These are phyloP conservation scores for Poecilobothrus nobilitatus DNA, from an alignment of 2,888 invertebrate species.

Conservation along the genomic window DNA sequence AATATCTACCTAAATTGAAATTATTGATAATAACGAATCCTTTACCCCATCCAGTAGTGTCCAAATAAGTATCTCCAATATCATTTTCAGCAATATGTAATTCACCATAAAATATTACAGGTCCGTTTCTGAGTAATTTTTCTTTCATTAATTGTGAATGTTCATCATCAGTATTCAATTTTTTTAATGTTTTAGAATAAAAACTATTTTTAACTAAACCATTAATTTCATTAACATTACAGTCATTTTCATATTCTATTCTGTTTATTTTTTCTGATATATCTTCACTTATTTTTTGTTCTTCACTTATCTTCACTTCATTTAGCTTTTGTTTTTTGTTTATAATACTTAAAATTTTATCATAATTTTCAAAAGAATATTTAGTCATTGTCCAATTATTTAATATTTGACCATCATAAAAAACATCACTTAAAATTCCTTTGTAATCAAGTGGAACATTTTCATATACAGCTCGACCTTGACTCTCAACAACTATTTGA, in stretches of 20 bases:
- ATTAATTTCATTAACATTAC: constrained; percentile 54
- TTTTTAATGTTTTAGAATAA: constrained; percentile 29
- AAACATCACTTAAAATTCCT: constrained; percentile 53
- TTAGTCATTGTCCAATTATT: constrained; percentile 58
- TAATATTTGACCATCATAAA: constrained; percentile 46
- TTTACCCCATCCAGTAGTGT: constrained; percentile 75
- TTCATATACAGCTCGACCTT: constrained; percentile 71
- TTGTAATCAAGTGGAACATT: constrained; percentile 44
- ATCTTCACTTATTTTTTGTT: constrained; percentile 16
- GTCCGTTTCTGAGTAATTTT: constrained; percentile 41
- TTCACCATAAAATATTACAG: constrained; percentile 48
- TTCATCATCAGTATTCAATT: too few species aligned
- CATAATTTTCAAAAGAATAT: constrained; percentile 53
- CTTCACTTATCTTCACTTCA: constrained; percentile 30
- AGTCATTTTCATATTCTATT: constrained; percentile 57
- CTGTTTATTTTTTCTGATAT: too few species aligned
- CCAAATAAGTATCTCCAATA: constrained; percentile 68
- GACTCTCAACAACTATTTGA: constrained; percentile 63
- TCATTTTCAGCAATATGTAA: constrained; percentile 35
- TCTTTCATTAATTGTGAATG: not conserved
- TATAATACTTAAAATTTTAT: too few species aligned
- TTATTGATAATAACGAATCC: constrained; percentile 79
- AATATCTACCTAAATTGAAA: constrained; percentile 78
- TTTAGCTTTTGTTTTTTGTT: too few species aligned
- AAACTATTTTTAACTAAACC: too few species aligned